These are phyloP conservation scores for Polypedilum vanderplanki DNA, from an alignment of 1,140 invertebrate species.

Conservation along the genomic window DNA sequence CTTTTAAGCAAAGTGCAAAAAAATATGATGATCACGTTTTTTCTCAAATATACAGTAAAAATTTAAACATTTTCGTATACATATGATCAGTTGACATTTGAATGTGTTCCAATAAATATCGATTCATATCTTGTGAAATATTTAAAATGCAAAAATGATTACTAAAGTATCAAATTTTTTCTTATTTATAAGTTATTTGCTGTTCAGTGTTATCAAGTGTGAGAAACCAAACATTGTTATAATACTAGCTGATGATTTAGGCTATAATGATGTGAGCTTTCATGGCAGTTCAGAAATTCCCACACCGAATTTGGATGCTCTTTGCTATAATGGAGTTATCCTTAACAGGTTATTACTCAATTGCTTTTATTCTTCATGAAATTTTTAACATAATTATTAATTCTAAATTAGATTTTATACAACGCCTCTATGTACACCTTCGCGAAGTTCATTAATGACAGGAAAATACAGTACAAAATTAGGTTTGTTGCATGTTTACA, in stretches of 20 bases:
- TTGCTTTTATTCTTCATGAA: neutral
- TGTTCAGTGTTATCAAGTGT: neutral
- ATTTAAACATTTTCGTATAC: too few relatives aligned
- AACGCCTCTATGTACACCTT: constrained; percentile 69
- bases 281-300: constrained; percentile 77
- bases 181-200: too few relatives aligned
- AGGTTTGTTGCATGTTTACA: constrained; percentile 31
- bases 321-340: constrained; percentile 70
- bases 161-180: too few relatives aligned
- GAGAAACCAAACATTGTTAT: constrained; percentile 47
- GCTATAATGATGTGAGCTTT: constrained; percentile 85
- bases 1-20: too few relatives aligned
- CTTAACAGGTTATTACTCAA: constrained; percentile 48
- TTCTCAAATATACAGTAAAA: too few relatives aligned
- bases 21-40: too few relatives aligned
- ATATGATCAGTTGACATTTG: too few relatives aligned
- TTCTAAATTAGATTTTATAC: constrained; percentile 53
- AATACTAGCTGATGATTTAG: constrained; percentile 58
- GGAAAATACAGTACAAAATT: constrained; percentile 75
- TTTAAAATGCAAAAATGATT: too few relatives aligned
- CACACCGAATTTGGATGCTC: constrained; percentile 76
- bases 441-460: constrained; percentile 68
- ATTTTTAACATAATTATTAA: neutral
- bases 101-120: too few relatives aligned
- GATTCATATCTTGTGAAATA: too few relatives aligned